Evolutionary conservation across 2,113 vertebrate species (phyloP).

Genomic region (Myanophis thanlyinensis): DNA sequence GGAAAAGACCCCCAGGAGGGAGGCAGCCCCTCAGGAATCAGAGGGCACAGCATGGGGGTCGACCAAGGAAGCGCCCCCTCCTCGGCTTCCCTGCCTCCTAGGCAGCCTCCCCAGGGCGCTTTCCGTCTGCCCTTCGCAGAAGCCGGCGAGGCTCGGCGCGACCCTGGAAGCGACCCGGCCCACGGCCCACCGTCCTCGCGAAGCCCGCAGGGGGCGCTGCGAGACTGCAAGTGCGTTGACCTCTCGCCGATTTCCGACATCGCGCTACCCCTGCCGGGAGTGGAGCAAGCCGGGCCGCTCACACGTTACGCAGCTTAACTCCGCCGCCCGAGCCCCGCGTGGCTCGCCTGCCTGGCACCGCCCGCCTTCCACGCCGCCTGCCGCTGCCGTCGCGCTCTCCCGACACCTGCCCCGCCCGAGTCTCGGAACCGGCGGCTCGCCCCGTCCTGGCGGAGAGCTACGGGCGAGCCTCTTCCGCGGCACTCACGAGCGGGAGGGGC

Average conservation of each 20-base stretch:
- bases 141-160: not conserved
- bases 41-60: not conserved
- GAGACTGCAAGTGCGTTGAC: not conserved
- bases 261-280: not conserved
- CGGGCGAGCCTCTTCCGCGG: not conserved
- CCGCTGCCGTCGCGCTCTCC: not conserved
- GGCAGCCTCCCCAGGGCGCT: too few relatives aligned
- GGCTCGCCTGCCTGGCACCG: not conserved
- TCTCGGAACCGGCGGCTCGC: not conserved
- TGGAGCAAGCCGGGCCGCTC: not conserved
- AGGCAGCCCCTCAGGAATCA: not conserved
- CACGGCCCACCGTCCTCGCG: not conserved
- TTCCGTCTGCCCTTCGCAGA: too few relatives aligned
- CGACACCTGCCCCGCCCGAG: not conserved
- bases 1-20: not conserved
- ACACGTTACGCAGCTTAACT: not conserved
- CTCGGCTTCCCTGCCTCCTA: not conserved
- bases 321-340: not conserved
- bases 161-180: not conserved
- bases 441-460: not conserved
- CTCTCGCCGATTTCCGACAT: not conserved
- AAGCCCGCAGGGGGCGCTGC: constrained; percentile 1
- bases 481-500: not conserved
- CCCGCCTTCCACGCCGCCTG: not conserved
- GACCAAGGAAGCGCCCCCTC: not conserved